phyloP scores from a whole-genome alignment of 37 sponge, comb jelly and placozoan species.

The Aphrocallistes beatrix region DNA sequence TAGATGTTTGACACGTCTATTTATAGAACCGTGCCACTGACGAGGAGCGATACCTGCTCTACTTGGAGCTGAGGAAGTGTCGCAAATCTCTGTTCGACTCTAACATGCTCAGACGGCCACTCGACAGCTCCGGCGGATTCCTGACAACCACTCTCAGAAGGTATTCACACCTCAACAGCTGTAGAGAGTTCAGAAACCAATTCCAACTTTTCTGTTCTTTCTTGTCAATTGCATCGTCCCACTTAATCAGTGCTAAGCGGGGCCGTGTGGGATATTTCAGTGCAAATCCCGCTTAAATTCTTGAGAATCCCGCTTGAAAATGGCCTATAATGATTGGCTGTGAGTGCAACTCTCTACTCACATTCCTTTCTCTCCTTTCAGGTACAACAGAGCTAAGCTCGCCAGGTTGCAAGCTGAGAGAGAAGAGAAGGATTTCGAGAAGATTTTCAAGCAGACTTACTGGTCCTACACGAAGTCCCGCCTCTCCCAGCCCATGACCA shows the following conservation, averaged over 20 bases:
- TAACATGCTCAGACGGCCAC: conserved; percentile 69
- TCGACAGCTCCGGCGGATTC: conserved; percentile 56
- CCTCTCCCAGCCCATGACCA: conserved; percentile 62
- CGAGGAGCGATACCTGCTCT: conserved; percentile 53
- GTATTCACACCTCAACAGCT: no score
- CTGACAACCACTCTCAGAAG: conserved; percentile 80
- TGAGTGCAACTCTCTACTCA: no score
- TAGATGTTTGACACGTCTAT: not conserved
- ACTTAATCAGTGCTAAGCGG: no score
- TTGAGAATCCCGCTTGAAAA: no score
- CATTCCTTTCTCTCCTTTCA: not conserved
- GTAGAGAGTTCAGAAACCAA: no score
- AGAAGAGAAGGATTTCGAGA: conserved; percentile 72
- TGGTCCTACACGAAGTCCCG: conserved; percentile 86
- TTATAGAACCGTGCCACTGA: conserved; percentile 46
- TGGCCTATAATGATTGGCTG: no score
- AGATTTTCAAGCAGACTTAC: conserved; percentile 80
- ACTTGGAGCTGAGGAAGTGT: conserved; percentile 54
- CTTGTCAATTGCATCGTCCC: no score
- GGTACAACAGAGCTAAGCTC: conserved; percentile 56
- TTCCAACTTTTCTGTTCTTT: no score
- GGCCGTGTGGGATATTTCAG: no score
- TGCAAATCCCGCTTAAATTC: no score
- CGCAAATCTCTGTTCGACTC: conserved; percentile 66
- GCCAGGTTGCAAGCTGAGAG: conserved; percentile 44